Evolutionary conservation across 2,797 vertebrate species (phyloP).

Genomic region (Enteromius viviparus): DNA sequence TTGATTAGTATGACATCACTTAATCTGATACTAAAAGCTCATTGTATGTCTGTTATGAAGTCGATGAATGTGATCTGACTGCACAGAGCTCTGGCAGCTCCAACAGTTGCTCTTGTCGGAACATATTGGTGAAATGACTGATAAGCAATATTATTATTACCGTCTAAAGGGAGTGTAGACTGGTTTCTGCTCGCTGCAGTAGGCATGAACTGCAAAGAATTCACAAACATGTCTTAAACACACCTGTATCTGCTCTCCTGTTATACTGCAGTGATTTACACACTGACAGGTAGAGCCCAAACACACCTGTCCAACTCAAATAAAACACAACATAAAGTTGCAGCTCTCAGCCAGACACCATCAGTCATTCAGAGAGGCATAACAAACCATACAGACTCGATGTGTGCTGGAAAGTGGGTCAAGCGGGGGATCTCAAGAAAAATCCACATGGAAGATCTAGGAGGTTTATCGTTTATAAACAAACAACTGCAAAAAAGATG

Average conservation of each 20-base stretch:
- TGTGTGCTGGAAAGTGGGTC: neutral
- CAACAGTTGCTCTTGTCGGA: neutral
- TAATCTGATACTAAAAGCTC: neutral
- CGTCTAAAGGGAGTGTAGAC: neutral
- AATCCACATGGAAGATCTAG: neutral
- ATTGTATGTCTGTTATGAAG: neutral
- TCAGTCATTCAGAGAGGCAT: slow-evolving; percentile 12
- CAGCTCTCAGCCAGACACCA: slow-evolving; percentile 3
- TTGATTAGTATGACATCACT: neutral
- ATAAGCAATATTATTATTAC: neutral
- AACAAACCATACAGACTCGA: slow-evolving; percentile 7
- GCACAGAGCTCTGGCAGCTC: neutral
- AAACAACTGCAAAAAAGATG: neutral
- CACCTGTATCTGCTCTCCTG: neutral
- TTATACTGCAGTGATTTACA: too few relatives aligned
- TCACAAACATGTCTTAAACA: neutral
- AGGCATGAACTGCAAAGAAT: neutral
- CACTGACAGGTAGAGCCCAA: neutral
- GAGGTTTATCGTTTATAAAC: neutral
- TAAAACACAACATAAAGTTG: neutral
- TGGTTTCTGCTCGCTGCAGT: neutral
- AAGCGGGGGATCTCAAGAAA: neutral
- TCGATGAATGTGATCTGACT: neutral
- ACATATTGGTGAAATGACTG: neutral
- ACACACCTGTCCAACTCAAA: slow-evolving; percentile 14